Conservation (phyloP, 2,113 vertebrate genomes). For the Rhinichthys klamathensis region DNA sequence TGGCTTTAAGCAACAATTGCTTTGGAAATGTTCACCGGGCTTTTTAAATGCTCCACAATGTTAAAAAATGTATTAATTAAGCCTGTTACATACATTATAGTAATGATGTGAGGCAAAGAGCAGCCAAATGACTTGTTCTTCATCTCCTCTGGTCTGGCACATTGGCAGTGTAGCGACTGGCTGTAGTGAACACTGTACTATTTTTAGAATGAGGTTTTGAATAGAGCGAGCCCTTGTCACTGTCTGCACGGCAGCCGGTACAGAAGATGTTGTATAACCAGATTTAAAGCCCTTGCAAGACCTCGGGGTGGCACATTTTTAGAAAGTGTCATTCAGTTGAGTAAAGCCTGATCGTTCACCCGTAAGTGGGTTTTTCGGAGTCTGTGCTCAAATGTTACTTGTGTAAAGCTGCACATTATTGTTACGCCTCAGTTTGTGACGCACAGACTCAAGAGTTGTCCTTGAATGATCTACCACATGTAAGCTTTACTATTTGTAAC, state of each 20-base stretch:
- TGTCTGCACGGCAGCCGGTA: slow-evolving; percentile 10
- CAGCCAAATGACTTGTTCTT: slow-evolving; percentile 1
- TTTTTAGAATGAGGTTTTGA: slow-evolving; percentile 45
- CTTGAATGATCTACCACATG: slow-evolving; percentile 11
- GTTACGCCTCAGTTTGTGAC: background rate
- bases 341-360: background rate
- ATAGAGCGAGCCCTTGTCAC: slow-evolving; percentile 31
- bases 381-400: slow-evolving; percentile 14
- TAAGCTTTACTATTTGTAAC: background rate
- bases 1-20: background rate
- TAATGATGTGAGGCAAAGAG: slow-evolving; percentile 14
- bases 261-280: slow-evolving; percentile 39
- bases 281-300: slow-evolving; percentile 23
- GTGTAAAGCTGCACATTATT: background rate
- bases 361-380: background rate
- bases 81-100: background rate
- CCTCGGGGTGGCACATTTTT: background rate
- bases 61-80: background rate
- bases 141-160: slow-evolving; percentile 14
- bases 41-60: background rate
- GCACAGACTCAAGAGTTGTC: slow-evolving; percentile 5
- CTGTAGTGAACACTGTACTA: slow-evolving; percentile 33
- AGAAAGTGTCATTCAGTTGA: slow-evolving; percentile 18
- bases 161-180: slow-evolving; percentile 9
- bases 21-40: background rate